phyloP scores from a whole-genome alignment of 2,113 vertebrate species.

The Misgurnus mizolepis region DNA sequence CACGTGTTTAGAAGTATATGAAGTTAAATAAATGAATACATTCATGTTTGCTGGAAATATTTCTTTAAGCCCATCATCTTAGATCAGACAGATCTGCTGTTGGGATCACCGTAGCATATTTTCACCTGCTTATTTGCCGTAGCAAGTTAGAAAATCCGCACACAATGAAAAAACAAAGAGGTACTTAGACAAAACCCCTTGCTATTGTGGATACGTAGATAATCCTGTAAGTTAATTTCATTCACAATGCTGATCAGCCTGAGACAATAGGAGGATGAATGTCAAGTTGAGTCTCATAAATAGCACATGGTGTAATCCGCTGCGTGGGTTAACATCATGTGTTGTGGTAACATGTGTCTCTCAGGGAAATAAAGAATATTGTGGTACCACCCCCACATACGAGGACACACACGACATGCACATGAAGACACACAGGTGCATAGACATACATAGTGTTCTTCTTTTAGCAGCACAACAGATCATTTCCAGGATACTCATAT shows the following conservation, averaged over 20 bases:
- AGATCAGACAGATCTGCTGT: not conserved
- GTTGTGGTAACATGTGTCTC: conserved; percentile 3
- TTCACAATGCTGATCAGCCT: conserved; percentile 13
- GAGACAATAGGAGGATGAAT: conserved; percentile 37
- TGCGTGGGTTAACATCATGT: conserved; percentile 3
- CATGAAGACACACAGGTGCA: conserved; percentile 3
- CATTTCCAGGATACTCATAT: too few relatives aligned
- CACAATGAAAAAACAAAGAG: conserved; percentile 28
- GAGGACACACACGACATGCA: conserved; percentile 4
- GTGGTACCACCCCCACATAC: not conserved
- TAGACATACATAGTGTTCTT: not conserved
- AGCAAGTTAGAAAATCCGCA: not conserved
- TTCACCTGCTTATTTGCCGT: too few relatives aligned
- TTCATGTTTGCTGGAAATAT: too few relatives aligned
- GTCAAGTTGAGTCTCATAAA: conserved; percentile 32
- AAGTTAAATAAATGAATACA: too few relatives aligned
- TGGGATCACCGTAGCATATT: too few relatives aligned
- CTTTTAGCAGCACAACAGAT: too few relatives aligned
- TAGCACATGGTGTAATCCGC: conserved; percentile 15
- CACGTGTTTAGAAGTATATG: too few relatives aligned
- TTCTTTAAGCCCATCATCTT: not conserved
- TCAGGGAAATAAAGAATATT: conserved; percentile 8
- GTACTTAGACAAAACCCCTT: conserved; percentile 12
- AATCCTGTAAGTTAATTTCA: conserved; percentile 20
- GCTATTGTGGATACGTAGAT: conserved; percentile 22